Conservation (phyloP, 1,140 invertebrate species). For the Drosophila parvula region DNA sequence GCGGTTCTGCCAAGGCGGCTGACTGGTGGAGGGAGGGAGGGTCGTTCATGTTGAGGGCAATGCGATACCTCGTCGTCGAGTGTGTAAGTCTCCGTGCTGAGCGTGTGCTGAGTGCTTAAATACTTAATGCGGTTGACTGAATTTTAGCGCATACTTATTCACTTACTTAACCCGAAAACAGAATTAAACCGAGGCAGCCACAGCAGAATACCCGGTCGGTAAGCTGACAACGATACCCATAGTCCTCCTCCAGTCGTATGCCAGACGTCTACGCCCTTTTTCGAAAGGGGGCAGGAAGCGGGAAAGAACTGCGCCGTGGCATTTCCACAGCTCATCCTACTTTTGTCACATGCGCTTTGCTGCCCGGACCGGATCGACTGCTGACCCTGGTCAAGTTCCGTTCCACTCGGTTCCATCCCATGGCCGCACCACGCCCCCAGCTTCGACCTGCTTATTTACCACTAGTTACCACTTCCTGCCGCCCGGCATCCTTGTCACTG, state of each 20-base stretch:
- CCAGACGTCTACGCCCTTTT: slow-evolving; percentile 19
- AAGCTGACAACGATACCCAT: slow-evolving; percentile 56
- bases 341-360: slow-evolving; percentile 60
- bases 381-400: slow-evolving; percentile 45
- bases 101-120: slow-evolving; percentile 77
- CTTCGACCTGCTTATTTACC: slow-evolving; percentile 54
- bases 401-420: slow-evolving; percentile 26
- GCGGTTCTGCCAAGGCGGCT: slow-evolving; percentile 56
- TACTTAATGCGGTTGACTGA: slow-evolving; percentile 81
- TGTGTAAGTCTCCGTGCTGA: slow-evolving; percentile 49
- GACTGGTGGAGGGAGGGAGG: slow-evolving; percentile 16
- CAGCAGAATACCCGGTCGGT: slow-evolving; percentile 24
- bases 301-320: slow-evolving; percentile 24
- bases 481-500: slow-evolving; percentile 42
- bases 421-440: slow-evolving; percentile 54
- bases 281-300: not conserved
- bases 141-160: slow-evolving; percentile 79
- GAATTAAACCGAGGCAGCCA: slow-evolving; percentile 41
- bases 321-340: slow-evolving; percentile 55
- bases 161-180: slow-evolving; percentile 62
- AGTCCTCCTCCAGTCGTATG: slow-evolving; percentile 14
- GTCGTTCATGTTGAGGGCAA: slow-evolving; percentile 20
- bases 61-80: slow-evolving; percentile 40
- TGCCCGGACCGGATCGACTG: slow-evolving; percentile 7
- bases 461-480: slow-evolving; percentile 60